Evolutionary conservation across 2,797 vertebrate species (phyloP).

Genomic region (Sphenodon punctatus): DNA sequence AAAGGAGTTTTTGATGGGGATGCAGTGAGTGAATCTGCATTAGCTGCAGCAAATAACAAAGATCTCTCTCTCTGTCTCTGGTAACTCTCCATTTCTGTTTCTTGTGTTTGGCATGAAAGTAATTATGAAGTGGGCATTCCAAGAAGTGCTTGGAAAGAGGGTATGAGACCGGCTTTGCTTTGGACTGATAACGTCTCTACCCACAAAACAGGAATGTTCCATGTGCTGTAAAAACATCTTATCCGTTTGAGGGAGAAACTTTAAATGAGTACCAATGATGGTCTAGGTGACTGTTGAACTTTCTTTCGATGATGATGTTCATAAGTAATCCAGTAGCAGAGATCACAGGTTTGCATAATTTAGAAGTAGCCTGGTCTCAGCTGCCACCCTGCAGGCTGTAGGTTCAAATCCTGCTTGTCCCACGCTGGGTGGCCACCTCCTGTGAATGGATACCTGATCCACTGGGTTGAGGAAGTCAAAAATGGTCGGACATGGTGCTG

Average conservation of each 20-base stretch:
- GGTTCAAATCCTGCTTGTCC: too few relatives aligned
- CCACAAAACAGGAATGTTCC: background rate
- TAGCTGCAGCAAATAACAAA: slow-evolving; percentile 23
- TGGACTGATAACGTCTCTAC: slow-evolving; percentile 4
- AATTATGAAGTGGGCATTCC: slow-evolving; percentile 60
- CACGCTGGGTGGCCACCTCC: background rate
- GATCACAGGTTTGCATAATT: background rate
- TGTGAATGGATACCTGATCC: background rate
- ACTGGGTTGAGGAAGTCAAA: background rate
- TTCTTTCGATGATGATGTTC: background rate
- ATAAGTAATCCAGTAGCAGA: background rate
- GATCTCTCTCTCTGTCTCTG: slow-evolving; percentile 43
- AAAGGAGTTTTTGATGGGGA: slow-evolving; percentile 27
- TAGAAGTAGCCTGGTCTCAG: background rate
- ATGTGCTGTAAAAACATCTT: slow-evolving; percentile 34
- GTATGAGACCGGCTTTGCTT: slow-evolving; percentile 11
- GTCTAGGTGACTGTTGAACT: background rate
- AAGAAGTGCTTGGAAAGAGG: slow-evolving; percentile 50
- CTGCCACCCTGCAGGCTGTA: too few relatives aligned
- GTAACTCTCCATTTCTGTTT: slow-evolving; percentile 38
- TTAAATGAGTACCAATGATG: background rate
- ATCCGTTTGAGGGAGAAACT: slow-evolving; percentile 31
- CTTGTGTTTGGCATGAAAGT: slow-evolving; percentile 41
- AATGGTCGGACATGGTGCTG: too few relatives aligned
- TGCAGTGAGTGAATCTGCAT: slow-evolving; percentile 34